phyloP scores from a whole-genome alignment of 2,888 invertebrate species.

The Helleia helle region DNA sequence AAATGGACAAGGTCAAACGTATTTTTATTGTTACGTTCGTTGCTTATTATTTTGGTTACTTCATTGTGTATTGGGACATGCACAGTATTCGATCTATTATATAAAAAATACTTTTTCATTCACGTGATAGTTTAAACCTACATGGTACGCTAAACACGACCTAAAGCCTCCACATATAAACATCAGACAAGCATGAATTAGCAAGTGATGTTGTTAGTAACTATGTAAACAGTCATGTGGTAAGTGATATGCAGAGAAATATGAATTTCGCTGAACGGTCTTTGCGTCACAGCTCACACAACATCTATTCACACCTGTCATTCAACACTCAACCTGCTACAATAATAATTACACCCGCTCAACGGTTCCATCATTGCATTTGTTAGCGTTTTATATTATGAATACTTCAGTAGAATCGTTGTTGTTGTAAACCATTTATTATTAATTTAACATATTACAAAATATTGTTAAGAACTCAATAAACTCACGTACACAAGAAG shows the following conservation, averaged over 20 bases:
- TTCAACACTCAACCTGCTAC: constrained; percentile 29
- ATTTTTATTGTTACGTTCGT: too few relatives aligned
- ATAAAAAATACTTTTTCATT: too few relatives aligned
- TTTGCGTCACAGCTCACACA: constrained; percentile 40
- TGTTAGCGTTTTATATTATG: constrained; percentile 8
- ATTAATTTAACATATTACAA: not conserved
- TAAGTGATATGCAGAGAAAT: constrained; percentile 18
- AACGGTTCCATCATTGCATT: constrained; percentile 11
- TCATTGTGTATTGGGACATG: too few relatives aligned
- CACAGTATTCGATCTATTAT: too few relatives aligned
- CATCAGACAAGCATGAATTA: not conserved
- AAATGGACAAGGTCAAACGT: too few relatives aligned
- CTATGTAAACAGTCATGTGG: constrained; percentile 12
- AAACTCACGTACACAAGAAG: constrained; percentile 15
- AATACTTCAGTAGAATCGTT: too few relatives aligned
- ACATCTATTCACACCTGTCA: constrained; percentile 34
- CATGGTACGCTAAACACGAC: not conserved
- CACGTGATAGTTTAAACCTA: too few relatives aligned
- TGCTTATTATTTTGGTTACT: too few relatives aligned
- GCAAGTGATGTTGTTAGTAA: not conserved
- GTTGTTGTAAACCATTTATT: too few relatives aligned
- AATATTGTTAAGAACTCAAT: not conserved
- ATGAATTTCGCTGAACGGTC: constrained; percentile 22
- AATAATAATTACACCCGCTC: constrained; percentile 14
- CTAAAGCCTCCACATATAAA: not conserved